A percentile compares a stretch with the other conserved stretches of the same genome.
These are phyloP conservation scores for Medauroidea extradentata DNA, from an alignment of 1,140 invertebrate species.

Conservation along the genomic window DNA sequence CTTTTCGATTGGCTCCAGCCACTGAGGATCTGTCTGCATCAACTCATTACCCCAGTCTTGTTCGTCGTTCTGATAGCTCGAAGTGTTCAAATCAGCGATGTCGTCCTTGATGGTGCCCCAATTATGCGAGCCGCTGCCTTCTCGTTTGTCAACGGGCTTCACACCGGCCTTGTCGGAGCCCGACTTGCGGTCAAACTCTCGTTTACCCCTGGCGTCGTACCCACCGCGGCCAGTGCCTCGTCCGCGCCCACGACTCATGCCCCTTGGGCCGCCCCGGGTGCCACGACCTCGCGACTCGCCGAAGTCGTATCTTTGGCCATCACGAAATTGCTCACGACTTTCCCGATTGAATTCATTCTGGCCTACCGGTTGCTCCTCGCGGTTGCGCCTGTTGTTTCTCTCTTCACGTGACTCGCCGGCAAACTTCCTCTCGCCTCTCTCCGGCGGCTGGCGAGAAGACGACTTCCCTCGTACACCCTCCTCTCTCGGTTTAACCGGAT, in stretches of 20 bases:
- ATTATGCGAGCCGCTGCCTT: slow-evolving; percentile 90
- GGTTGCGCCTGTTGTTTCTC: slow-evolving; percentile 66
- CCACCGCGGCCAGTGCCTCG: slow-evolving; percentile 46
- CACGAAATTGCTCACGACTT: not conserved
- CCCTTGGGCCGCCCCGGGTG: slow-evolving; percentile 34
- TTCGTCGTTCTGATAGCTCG: slow-evolving; percentile 14
- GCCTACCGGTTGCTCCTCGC: slow-evolving; percentile 51
- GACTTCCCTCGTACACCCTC: slow-evolving; percentile 38
- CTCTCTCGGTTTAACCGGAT: slow-evolving; percentile 53
- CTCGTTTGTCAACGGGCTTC: slow-evolving; percentile 89
- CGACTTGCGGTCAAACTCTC: slow-evolving; percentile 92
- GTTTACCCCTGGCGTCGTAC: slow-evolving; percentile 69
- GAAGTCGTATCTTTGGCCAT: slow-evolving; percentile 11
- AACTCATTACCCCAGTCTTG: slow-evolving; percentile 37
- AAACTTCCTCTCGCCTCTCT: slow-evolving; percentile 46
- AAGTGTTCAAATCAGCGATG: slow-evolving; percentile 46
- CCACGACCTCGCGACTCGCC: slow-evolving; percentile 35
- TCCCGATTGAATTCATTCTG: not conserved
- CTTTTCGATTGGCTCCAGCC: slow-evolving; percentile 25
- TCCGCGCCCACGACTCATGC: slow-evolving; percentile 44
- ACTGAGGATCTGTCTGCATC: slow-evolving; percentile 43
- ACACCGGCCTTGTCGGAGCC: slow-evolving; percentile 93
- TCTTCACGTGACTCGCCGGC: slow-evolving; percentile 61
- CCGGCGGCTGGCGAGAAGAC: slow-evolving; percentile 33
- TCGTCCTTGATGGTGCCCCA: slow-evolving; percentile 93